Conservation (phyloP, 2,113 vertebrate species). For the Leptocoma aspasia region DNA sequence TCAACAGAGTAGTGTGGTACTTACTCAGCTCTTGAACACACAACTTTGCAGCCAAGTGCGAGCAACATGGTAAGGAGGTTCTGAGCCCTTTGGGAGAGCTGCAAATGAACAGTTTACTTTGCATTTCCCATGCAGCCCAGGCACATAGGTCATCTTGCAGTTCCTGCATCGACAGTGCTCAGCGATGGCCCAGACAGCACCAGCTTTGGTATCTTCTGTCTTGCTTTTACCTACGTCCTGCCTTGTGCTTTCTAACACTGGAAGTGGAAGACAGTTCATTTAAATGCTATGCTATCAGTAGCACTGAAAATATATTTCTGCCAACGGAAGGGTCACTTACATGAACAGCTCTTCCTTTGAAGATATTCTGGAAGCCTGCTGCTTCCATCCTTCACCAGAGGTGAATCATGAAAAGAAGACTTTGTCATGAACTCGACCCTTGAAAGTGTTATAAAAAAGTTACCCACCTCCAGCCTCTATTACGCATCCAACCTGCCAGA, state of each 20-base stretch:
- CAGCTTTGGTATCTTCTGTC: background rate
- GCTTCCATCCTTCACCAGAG: background rate
- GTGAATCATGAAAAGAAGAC: background rate
- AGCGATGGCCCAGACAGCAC: background rate
- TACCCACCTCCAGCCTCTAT: background rate
- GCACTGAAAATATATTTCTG: background rate
- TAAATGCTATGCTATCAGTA: background rate
- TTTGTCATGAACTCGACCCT: background rate
- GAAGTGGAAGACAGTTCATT: background rate
- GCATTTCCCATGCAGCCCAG: background rate
- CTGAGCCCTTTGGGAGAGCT: background rate
- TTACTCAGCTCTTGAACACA: background rate
- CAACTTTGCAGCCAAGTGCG: background rate
- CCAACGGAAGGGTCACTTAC: background rate
- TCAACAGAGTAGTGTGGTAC: background rate
- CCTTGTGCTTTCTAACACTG: background rate
- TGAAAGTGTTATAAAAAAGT: background rate
- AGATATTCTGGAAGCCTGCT: background rate
- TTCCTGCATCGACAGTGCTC: accelerated
- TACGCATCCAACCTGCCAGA: background rate
- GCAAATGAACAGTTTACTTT: background rate
- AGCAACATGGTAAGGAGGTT: background rate
- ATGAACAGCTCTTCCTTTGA: background rate
- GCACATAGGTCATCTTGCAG: background rate
- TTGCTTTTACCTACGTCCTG: background rate